These are phyloP conservation scores for Carassius gibelio DNA, from an alignment of 2,113 vertebrate genomes.

Conservation along the genomic window DNA sequence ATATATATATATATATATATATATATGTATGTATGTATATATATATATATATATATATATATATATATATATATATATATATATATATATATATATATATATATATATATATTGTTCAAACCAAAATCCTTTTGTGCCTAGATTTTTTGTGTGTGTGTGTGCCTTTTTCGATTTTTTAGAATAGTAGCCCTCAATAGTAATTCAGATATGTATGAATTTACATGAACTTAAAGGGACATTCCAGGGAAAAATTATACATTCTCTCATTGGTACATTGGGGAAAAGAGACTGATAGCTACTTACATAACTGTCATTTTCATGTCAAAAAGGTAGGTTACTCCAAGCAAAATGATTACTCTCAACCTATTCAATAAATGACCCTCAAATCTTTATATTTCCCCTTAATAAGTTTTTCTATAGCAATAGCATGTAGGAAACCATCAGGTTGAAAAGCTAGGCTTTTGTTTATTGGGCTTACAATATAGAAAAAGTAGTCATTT, in stretches of 20 bases:
- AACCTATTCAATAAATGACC: neutral
- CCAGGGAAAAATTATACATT: neutral
- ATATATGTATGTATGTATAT: no score
- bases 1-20: no score
- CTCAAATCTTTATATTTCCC: neutral
- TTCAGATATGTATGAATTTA: no score
- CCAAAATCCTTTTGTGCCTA: neutral
- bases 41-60: no score
- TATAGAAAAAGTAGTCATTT: neutral
- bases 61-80: no score
- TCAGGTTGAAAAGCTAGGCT: neutral
- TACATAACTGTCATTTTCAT: neutral
- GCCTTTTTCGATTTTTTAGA: neutral
- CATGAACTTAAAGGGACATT: neutral
- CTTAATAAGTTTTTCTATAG: neutral
- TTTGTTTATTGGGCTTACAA: neutral
- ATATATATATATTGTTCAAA: neutral
- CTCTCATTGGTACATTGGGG: neutral
- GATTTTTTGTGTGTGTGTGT: no score
- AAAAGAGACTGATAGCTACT: neutral
- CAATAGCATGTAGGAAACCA: neutral
- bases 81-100: no score
- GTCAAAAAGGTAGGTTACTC: neutral
- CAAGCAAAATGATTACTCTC: neutral
- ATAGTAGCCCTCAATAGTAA: no score